Conservation (phyloP, 2,113 vertebrate genomes). For the Phylloscopus whistleri region DNA sequence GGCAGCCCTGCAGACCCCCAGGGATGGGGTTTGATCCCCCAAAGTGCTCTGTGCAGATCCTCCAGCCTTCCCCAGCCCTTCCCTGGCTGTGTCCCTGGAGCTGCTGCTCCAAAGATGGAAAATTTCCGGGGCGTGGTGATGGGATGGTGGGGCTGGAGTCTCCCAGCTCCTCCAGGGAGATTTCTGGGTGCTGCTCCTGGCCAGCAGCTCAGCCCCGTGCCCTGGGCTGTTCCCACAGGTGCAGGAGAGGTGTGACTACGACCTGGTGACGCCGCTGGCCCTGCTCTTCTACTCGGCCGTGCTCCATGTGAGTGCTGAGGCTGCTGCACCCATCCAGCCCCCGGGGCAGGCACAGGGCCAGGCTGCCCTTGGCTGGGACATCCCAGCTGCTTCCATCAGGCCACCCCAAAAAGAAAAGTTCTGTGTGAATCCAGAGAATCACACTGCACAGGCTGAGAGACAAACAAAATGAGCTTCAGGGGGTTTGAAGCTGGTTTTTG, state of each 20-base stretch:
- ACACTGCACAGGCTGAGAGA: neutral
- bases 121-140: neutral
- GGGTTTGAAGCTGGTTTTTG: neutral
- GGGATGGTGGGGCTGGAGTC: neutral
- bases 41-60: fast-evolving
- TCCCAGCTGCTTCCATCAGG: neutral
- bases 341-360: fast-evolving
- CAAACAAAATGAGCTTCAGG: neutral
- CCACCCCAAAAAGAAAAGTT: neutral
- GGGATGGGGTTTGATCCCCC: neutral
- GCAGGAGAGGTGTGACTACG: slow-evolving; percentile 88
- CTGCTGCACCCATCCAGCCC: neutral
- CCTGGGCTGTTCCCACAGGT: slow-evolving; percentile 70
- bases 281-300: slow-evolving; percentile 91
- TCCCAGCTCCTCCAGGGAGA: fast-evolving
- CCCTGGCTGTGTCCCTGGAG: neutral
- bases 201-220: neutral
- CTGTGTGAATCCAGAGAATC: neutral
- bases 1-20: neutral
- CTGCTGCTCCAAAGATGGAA: neutral
- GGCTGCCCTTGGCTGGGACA: neutral
- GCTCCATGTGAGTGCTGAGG: slow-evolving; percentile 78
- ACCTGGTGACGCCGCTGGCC: slow-evolving; percentile 86
- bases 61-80: neutral
- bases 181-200: fast-evolving